Base-by-base conservation (phyloP, 2,888 invertebrate genomes). In the Drosophila ochracea region DNA sequence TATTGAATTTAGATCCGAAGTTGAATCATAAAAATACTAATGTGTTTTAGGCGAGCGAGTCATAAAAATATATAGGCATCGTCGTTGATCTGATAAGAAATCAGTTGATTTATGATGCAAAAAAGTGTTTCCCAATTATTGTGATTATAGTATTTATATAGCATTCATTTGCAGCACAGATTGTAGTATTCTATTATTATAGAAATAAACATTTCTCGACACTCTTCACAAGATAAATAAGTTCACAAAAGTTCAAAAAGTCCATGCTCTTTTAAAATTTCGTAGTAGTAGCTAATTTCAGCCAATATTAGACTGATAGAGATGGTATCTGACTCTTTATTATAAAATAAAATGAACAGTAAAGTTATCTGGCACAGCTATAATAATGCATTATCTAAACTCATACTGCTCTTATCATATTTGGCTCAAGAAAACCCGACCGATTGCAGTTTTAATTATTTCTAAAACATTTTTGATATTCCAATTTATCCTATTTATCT, bases 101-200 rank as follows among this genome's bases (percentile, higher is more conserved):
- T 19, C 11, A 41, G 41, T 5, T 58, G 49, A 68, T 63, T 63
- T 68, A 62, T 55, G 28, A 30, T 28, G 19, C 28, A 16, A n/a
- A 41, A 11, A 53, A 25, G 19, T 49, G 33, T 50, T 68, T 7
- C 16, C 31, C 25, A 61, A 39, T 43, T 52, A 25, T 25, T 47
- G 10, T 10, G 4, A 52, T 57, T 66, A 25, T 25, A 7, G n/a
- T 21, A 33, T 28, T n/a, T 16, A 52, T 66, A 19, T 16, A 13
- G 43, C 11, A 25, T 35, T 28, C 2, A 19, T 21, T 31, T 13
- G 33, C 11, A 25, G 33, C 25, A 19, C 54, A 37, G 37, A 31
- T 39, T 37, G 9, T 35, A 35, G 11, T 35, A 13, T 35, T 13
- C 11, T 35, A 13, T 4, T 13, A 35, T 13, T 35, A 13, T 35